Base-by-base conservation (phyloP, 2,797 vertebrate species). In the Graptemys geographica region DNA sequence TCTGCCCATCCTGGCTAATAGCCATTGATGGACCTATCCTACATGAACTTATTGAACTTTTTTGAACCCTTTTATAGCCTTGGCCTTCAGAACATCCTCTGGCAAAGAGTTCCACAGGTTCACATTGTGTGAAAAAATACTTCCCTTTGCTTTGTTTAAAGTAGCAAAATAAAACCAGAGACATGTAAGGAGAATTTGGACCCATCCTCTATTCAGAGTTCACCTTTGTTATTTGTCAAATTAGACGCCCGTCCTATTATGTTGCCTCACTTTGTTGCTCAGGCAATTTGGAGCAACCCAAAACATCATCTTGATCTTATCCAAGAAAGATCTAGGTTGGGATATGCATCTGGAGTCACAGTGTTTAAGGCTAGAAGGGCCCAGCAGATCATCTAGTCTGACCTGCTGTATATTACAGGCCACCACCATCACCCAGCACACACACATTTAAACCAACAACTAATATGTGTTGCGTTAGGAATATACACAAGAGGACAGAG, bases 281-380 rank as follows among this genome's bases (percentile, higher is more conserved):
- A 41, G 65, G 31, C 72, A 41, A 62, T 84, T 89, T 3, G 12
- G 55, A 74, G n/a, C 6, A 56, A 13, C 27, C n/a, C 65, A 37
- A 69, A 69, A 37, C n/a, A 69, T 87, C 56, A n/a, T 79, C 81
- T 89, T 44, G 72, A 3, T 55, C 87, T 51, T 37, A 33, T 49
- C 86, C 84, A 92, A 72, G 81, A 92, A 95, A 82, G 9, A 28
- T 89, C 62, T 86, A 51, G 41, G 56, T 88, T 86, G 28, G 76
- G 44, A 59, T 51, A 51, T 51, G 89, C 56, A 87, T 52, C 84
- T 6, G 3, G 12, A 62, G 25, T 62, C 28, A 59, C 1, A 69
- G 9, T 19, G 19, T 69, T 69, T 37, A 72, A 37, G 65, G n/a
- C n/a, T 72, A 37, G n/a, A 37, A 11, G 33, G 33, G 33, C 18